Evolutionary conservation across 2,888 invertebrate genomes (phyloP).

Genomic region (Neria commutata): DNA sequence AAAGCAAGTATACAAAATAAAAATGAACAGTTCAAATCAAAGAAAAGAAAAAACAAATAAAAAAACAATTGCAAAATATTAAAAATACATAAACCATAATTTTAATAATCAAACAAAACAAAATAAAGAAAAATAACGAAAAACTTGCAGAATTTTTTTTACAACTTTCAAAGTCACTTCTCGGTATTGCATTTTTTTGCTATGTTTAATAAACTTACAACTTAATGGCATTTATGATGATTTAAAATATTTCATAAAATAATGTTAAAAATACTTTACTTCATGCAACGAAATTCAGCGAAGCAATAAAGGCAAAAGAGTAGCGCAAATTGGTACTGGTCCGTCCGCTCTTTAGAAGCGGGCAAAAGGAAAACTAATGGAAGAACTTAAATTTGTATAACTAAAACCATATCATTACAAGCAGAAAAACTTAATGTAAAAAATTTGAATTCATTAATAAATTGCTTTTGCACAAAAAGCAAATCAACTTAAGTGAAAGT

Average conservation of each 20-base stretch:
- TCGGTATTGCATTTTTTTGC: too few relatives aligned
- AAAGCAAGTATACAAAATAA: neutral
- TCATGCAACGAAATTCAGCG: too few relatives aligned
- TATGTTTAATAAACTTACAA: too few relatives aligned
- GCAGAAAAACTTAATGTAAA: neutral
- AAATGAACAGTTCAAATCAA: too few relatives aligned
- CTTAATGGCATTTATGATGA: neutral
- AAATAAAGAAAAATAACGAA: conserved; percentile 34
- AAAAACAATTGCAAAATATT: neutral
- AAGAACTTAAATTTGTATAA: conserved; percentile 8
- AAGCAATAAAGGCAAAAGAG: too few relatives aligned
- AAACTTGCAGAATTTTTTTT: conserved; percentile 32
- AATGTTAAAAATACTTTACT: too few relatives aligned
- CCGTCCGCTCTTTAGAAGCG: conserved; percentile 6
- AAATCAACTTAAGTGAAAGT: neutral
- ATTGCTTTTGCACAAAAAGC: neutral
- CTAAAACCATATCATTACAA: neutral
- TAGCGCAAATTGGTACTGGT: conserved; percentile 1
- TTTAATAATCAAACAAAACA: conserved; percentile 35
- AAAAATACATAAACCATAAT: conserved; percentile 40
- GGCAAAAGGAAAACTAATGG: conserved; percentile 5
- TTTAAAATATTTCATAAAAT: neutral
- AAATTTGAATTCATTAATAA: neutral
- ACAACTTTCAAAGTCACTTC: too few relatives aligned
- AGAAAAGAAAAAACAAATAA: neutral